Base-by-base conservation (phyloP, 2,888 invertebrate genomes). In the Neoascia interrupta region DNA sequence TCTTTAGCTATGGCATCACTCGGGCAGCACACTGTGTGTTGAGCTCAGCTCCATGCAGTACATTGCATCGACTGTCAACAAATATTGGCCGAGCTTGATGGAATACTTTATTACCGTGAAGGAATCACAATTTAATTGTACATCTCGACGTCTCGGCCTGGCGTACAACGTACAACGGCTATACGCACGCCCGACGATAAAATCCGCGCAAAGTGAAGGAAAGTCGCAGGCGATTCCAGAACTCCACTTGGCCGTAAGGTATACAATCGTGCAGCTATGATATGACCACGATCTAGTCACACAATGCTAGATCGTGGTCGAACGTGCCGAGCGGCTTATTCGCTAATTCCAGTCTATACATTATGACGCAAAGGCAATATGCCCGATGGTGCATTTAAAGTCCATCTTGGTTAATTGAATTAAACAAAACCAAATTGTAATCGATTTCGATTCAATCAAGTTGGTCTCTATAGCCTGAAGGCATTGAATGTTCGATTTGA, bases 71-170 rank as follows among this genome's bases (percentile, higher is more conserved):
- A 73, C 79, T 79, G 79, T 79, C 79, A 79, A 79, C 79, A 45
- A 79, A 79, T 79, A 79, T 79, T 79, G 73, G 73, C 61, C 61
- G 49, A 61, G 61, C 72, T 79, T 79, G 79, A 79, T 79, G 73
- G 66, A 79, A 79, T 79, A 73, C 73, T 79, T 79, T 79, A 79
- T 79, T 79, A 51, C 79, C 73, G 54, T 73, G 73, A 37, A 68
- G 73, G 73, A 79, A 79, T 79, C 54, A 79, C 73, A 61, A 68
- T 73, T 79, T 79, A 79, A 79, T 79, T 79, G 79, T 79, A 61
- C 39, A 79, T 79, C 73, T 68, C 51, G 66, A 41, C 56, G 79
- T 61, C 73, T 79, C 61, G 41, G 16, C 28, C 15, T 45, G 31
- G 10, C 31, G 4, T 6, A 31, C 54, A 19, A 13, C 10, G 11